Evolutionary conservation across 2,888 invertebrate genomes (phyloP).

Genomic region (Oligia strigilis): DNA sequence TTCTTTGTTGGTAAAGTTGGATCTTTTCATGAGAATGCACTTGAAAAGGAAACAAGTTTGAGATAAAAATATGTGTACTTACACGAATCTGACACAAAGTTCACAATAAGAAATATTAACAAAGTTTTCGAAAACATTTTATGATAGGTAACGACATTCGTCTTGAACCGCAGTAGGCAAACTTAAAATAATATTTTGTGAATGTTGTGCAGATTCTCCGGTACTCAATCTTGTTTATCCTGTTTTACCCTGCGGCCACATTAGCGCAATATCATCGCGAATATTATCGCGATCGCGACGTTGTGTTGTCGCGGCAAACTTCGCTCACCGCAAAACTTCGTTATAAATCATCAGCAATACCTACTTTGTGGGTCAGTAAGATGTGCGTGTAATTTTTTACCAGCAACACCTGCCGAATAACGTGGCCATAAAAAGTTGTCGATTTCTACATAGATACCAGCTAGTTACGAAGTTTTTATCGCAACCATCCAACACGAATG

Average conservation of each 20-base stretch:
- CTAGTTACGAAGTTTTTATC: not conserved
- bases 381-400: not conserved
- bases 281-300: too few species aligned
- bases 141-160: not conserved
- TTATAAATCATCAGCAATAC: not conserved
- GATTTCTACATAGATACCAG: not conserved
- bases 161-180: not conserved
- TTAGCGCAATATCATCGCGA: not conserved
- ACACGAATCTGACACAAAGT: constrained; percentile 46
- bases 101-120: constrained; percentile 43
- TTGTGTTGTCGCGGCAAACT: not conserved
- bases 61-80: constrained; percentile 32
- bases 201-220: not conserved
- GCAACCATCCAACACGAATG: not conserved
- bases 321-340: not conserved
- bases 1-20: too few species aligned
- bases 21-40: not conserved
- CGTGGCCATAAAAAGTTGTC: not conserved
- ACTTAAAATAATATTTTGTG: not conserved
- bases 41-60: not conserved
- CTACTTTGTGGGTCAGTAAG: too few species aligned
- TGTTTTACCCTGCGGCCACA: constrained; percentile 17
- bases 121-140: constrained; percentile 51
- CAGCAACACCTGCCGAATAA: not conserved
- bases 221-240: constrained; percentile 9